phyloP scores from a whole-genome alignment of 92 coral and sea anemone genomes.

The Chrysogorgia sp. region DNA sequence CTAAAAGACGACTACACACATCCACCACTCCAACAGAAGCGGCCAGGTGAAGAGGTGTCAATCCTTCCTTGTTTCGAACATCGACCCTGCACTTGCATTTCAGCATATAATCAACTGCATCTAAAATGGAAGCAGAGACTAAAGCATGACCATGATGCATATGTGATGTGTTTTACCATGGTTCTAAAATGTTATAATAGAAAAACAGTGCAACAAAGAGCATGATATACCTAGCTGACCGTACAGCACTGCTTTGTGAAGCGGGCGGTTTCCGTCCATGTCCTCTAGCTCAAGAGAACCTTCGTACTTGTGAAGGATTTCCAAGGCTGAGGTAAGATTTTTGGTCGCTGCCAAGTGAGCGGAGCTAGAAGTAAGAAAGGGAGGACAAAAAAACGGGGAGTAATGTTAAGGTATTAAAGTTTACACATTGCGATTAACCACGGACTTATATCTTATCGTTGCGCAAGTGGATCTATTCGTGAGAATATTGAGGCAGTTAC shows the following conservation, averaged over 20 bases:
- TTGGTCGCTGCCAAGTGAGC: slow-evolving; percentile 35
- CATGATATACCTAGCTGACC: slow-evolving; percentile 17
- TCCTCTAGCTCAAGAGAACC: slow-evolving; percentile 21
- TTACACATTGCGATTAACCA: too few relatives aligned
- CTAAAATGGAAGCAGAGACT: background rate
- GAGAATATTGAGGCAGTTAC: too few relatives aligned
- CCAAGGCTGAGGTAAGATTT: slow-evolving; percentile 28
- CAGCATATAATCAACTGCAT: slow-evolving; percentile 22
- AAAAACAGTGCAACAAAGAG: too few relatives aligned
- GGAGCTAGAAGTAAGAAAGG: slow-evolving; percentile 1
- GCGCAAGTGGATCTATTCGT: too few relatives aligned
- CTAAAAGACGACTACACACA: slow-evolving; percentile 15
- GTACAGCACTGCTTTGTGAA: slow-evolving; percentile 26
- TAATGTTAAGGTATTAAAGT: too few relatives aligned
- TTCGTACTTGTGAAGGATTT: slow-evolving; percentile 16
- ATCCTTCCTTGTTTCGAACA: slow-evolving; percentile 38
- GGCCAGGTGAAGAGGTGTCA: slow-evolving; percentile 30
- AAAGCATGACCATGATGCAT: background rate
- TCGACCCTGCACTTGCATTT: slow-evolving; percentile 15
- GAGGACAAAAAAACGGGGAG: background rate
- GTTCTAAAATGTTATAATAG: background rate
- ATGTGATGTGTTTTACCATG: background rate
- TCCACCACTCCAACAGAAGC: slow-evolving; percentile 21
- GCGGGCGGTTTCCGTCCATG: slow-evolving; percentile 12
- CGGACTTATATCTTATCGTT: too few relatives aligned